phyloP scores from a whole-genome alignment of 2,797 vertebrate species.

The Tokudaia tokunoshimensis region DNA sequence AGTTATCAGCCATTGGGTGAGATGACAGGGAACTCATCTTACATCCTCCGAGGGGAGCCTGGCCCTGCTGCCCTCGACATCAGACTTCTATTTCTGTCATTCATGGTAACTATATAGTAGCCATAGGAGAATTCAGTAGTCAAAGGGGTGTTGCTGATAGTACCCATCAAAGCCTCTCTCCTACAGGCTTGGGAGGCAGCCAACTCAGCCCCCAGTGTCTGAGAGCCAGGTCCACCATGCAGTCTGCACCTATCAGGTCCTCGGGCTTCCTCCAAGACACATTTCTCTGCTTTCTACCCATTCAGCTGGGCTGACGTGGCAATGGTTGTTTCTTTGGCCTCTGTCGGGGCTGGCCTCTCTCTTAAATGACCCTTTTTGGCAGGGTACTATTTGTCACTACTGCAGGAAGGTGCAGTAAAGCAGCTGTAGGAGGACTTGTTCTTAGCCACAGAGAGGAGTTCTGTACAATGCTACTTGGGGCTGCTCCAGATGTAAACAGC shows the following conservation, averaged over 20 bases:
- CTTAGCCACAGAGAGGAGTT: not conserved
- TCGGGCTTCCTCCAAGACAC: accelerated
- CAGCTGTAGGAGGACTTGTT: slow-evolving; percentile 3
- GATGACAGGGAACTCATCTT: not conserved
- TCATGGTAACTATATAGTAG: not conserved
- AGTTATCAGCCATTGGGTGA: not conserved
- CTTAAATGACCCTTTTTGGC: not conserved
- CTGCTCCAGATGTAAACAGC: not conserved
- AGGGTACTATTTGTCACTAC: not conserved
- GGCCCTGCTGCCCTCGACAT: not conserved
- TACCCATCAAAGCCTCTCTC: not conserved
- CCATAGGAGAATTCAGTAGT: accelerated
- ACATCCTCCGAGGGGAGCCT: not conserved
- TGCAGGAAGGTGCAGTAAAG: not conserved
- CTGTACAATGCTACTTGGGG: not conserved
- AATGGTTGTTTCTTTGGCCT: not conserved
- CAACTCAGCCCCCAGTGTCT: not conserved
- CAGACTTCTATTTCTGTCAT: no score
- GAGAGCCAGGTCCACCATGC: accelerated
- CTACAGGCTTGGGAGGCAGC: not conserved
- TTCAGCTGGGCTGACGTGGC: not conserved
- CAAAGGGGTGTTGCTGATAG: not conserved
- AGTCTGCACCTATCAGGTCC: not conserved
- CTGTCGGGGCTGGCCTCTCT: not conserved
- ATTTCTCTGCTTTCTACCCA: not conserved